Conservation (phyloP, 2,797 vertebrate species). For the Ibycter americanus region DNA sequence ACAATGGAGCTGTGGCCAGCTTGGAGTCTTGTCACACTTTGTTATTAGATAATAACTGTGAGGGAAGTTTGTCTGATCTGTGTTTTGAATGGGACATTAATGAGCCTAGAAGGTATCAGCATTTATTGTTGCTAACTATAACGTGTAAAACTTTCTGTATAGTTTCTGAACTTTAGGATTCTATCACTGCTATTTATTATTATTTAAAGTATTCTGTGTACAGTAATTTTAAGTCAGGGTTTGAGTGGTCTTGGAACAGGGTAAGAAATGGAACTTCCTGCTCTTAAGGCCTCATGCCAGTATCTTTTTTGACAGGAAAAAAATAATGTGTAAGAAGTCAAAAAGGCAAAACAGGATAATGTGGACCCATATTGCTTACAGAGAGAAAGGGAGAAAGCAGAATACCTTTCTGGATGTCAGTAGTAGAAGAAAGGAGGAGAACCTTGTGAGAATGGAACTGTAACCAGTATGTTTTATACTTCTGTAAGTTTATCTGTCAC, state of each 20-base stretch:
- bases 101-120: background rate
- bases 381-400: background rate
- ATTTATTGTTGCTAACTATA: background rate
- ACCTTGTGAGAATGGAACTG: background rate
- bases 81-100: background rate
- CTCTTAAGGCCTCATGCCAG: background rate
- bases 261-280: background rate
- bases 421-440: background rate
- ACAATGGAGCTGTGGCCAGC: background rate
- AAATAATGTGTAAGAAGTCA: background rate
- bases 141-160: rapidly evolving
- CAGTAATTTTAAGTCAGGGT: background rate
- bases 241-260: background rate
- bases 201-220: background rate
- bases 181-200: background rate
- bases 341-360: background rate
- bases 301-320: background rate
- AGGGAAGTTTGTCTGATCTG: background rate
- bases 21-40: background rate
- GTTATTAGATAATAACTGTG: background rate
- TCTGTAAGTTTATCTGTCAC: background rate
- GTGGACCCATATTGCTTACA: background rate
- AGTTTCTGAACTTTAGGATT: background rate
- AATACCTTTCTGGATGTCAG: background rate
- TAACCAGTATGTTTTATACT: background rate